Conservation (phyloP, 2,888 invertebrate genomes). For the Pollenia labialis region DNA sequence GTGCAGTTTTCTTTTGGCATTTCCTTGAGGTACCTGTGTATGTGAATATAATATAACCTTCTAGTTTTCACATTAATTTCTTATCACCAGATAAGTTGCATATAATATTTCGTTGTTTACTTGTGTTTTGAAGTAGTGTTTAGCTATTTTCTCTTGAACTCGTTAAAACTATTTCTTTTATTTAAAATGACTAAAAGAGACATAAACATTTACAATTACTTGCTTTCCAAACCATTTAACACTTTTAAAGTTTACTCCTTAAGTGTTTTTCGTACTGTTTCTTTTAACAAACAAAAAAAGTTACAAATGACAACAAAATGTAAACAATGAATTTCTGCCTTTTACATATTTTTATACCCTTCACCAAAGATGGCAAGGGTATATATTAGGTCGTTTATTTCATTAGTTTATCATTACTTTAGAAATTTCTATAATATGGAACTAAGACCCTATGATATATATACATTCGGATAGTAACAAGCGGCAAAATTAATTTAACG, state of each 20-base stretch:
- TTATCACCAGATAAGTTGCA: constrained; percentile 10
- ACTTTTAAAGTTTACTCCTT: constrained; percentile 69
- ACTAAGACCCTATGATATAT: too few relatives aligned
- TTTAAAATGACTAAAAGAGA: constrained; percentile 51
- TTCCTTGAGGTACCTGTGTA: background rate
- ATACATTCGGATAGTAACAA: too few relatives aligned
- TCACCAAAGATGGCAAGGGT: too few relatives aligned
- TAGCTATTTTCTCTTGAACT: constrained; percentile 53
- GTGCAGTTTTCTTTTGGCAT: background rate
- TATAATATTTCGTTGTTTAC: constrained; percentile 18
- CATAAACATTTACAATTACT: constrained; percentile 60
- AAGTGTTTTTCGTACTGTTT: constrained; percentile 55
- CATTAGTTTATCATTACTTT: background rate
- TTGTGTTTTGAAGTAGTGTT: constrained; percentile 40
- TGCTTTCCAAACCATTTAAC: constrained; percentile 74
- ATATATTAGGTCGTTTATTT: too few relatives aligned
- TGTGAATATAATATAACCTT: constrained; percentile 27
- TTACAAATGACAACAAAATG: constrained; percentile 40
- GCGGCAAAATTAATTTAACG: too few relatives aligned
- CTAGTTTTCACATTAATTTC: constrained; percentile 28
- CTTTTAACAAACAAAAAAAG: constrained; percentile 11
- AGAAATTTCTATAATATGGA: too few relatives aligned
- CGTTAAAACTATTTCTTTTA: constrained; percentile 47
- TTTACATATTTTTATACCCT: background rate
- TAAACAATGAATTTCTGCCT: constrained; percentile 43